Percentiles rank a stretch among this genome's conserved stretches.
These are phyloP conservation scores for Sitophilus oryzae DNA, from an alignment of 1,140 invertebrate genomes.

Conservation along the genomic window DNA sequence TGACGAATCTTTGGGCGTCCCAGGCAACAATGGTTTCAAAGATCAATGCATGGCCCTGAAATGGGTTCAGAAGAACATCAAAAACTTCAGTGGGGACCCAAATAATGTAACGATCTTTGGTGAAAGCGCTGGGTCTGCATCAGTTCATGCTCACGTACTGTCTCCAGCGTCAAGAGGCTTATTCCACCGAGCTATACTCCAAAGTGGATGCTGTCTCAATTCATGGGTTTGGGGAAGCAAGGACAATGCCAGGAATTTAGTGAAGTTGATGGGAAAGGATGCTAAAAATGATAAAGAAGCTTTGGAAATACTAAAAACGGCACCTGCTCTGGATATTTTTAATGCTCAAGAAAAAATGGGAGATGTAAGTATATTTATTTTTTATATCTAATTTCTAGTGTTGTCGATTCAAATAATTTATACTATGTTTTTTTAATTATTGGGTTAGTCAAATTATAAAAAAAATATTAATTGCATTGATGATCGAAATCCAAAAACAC, in stretches of 20 bases:
- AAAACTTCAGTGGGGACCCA: conserved; percentile 54
- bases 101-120: conserved; percentile 58
- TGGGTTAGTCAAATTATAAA: too few species aligned
- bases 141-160: conserved; percentile 48
- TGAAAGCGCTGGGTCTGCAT: conserved; percentile 50
- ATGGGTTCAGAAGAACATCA: conserved; percentile 57
- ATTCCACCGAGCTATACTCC: conserved; percentile 54
- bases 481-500: too few species aligned
- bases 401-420: too few species aligned
- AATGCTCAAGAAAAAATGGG: conserved; percentile 12
- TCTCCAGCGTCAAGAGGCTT: conserved; percentile 54
- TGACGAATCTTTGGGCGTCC: conserved; percentile 34
- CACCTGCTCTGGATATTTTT: conserved; percentile 11
- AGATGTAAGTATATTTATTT: conserved; percentile 21
- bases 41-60: conserved; percentile 55
- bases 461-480: too few species aligned
- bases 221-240: conserved; percentile 45
- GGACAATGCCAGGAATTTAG: conserved; percentile 9
- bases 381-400: too few species aligned
- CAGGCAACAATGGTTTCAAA: conserved; percentile 61
- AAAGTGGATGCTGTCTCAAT: conserved; percentile 54
- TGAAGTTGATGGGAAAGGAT: not conserved
- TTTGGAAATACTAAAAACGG: conserved; percentile 8
- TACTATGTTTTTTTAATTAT: too few species aligned
- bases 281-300: conserved; percentile 11